A percentile compares a stretch with the other conserved stretches of the same genome.
phyloP scores from a whole-genome alignment of 2,888 invertebrate genomes.

The Phania funesta region DNA sequence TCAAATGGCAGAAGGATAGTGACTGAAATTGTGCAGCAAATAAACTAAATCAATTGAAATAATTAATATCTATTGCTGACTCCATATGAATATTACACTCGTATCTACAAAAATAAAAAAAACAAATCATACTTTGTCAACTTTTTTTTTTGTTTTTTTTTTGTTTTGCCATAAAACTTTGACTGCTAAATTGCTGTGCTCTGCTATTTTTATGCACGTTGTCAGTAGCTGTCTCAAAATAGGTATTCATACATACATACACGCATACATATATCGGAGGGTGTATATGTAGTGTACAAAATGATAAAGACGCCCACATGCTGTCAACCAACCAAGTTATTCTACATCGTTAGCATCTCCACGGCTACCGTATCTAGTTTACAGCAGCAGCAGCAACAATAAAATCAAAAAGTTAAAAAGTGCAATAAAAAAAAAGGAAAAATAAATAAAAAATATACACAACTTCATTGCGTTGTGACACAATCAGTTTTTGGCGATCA shows the following conservation, averaged over 20 bases:
- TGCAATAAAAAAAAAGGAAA: background rate
- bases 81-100: constrained; percentile 33
- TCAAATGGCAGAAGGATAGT: constrained; percentile 55
- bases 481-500: constrained; percentile 68
- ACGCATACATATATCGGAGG: background rate
- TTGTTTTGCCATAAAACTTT: constrained; percentile 21
- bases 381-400: constrained; percentile 19
- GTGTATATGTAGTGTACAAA: constrained; percentile 4
- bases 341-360: constrained; percentile 66
- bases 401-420: constrained; percentile 34
- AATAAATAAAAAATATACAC: constrained; percentile 48
- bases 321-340: constrained; percentile 62
- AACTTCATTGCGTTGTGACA: constrained; percentile 69
- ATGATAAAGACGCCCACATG: constrained; percentile 73
- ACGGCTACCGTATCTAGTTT: constrained; percentile 57
- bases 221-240: background rate
- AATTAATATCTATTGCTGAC: constrained; percentile 53
- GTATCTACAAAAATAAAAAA: background rate
- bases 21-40: constrained; percentile 17
- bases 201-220: constrained; percentile 17
- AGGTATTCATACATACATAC: background rate
- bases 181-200: constrained; percentile 46
- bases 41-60: constrained; percentile 48
- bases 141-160: background rate
- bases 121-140: background rate